These are phyloP conservation scores for Micropterix aruncella DNA, from an alignment of 2,888 invertebrate genomes.

Conservation along the genomic window DNA sequence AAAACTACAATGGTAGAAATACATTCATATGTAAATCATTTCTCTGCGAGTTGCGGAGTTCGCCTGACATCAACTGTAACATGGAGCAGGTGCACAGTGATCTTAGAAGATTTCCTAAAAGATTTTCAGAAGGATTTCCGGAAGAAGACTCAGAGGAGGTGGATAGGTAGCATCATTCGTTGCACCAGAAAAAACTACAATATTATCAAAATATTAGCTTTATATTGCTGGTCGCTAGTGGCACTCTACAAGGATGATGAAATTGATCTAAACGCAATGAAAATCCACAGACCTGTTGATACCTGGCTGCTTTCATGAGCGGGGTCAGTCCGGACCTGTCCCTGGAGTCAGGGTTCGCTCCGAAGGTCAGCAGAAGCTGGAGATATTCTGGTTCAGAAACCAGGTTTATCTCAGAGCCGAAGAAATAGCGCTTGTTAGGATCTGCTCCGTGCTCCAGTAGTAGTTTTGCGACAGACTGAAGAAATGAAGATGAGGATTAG, in stretches of 20 bases:
- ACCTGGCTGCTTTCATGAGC: conserved; percentile 78
- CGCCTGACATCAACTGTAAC: no score
- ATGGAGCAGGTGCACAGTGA: no score
- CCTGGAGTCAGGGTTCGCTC: conserved; percentile 76
- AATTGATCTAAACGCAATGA: background rate
- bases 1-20: no score
- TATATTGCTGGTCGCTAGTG: background rate
- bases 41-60: no score
- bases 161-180: no score
- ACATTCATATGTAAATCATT: no score
- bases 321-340: conserved; percentile 81
- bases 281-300: conserved; percentile 45
- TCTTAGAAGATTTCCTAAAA: no score
- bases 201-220: background rate
- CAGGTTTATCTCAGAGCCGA: conserved; percentile 81
- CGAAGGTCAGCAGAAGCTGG: conserved; percentile 68
- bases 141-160: no score
- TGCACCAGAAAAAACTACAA: conserved; percentile 3
- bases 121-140: no score
- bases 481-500: no score
- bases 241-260: no score
- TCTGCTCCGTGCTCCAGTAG: conserved; percentile 76
- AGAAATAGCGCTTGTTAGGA: conserved; percentile 85
- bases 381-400: conserved; percentile 72
- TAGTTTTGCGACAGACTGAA: conserved; percentile 53